A percentile compares a stretch with the other conserved stretches of the same genome.
These are phyloP conservation scores for Electrona antarctica DNA, from an alignment of 2,113 vertebrate species.

Conservation along the genomic window DNA sequence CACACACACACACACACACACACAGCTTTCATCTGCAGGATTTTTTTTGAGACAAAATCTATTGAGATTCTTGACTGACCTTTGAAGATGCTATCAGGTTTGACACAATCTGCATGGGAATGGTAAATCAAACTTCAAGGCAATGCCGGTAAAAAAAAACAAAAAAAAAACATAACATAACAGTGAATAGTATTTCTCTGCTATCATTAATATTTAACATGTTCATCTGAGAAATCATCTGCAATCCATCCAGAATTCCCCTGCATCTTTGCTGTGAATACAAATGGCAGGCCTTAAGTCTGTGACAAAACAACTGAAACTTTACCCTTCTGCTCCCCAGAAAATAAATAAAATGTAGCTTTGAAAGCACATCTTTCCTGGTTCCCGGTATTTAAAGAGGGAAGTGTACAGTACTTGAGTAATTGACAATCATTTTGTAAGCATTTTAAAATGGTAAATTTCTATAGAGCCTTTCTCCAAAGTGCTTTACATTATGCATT, in stretches of 20 bases:
- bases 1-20: conserved; percentile 27
- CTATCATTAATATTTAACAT: conserved; percentile 56
- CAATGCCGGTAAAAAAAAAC: conserved; percentile 23
- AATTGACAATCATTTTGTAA: no score
- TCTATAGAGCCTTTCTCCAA: no score
- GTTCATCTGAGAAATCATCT: conserved; percentile 23
- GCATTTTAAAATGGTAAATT: no score
- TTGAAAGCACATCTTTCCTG: background rate
- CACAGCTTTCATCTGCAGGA: conserved; percentile 40
- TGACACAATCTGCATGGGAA: conserved; percentile 54
- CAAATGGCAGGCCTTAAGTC: conserved; percentile 44
- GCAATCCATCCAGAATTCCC: conserved; percentile 22
- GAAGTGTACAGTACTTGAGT: no score
- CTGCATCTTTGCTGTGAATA: conserved; percentile 36
- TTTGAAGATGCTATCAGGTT: conserved; percentile 45
- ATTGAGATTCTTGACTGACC: conserved; percentile 45
- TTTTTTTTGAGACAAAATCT: conserved; percentile 32
- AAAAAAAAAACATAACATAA: conserved; percentile 20
- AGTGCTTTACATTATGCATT: no score
- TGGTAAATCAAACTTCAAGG: conserved; percentile 59
- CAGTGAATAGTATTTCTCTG: conserved; percentile 47
- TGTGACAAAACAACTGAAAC: conserved; percentile 43
- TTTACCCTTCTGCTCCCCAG: conserved; percentile 46
- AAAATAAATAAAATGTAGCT: conserved; percentile 34
- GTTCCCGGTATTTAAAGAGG: no score